Evolutionary conservation across 2,113 vertebrate genomes (phyloP), one percentile per base, ranked within the genome.

Genomic region (Etheostoma cragini): DNA sequence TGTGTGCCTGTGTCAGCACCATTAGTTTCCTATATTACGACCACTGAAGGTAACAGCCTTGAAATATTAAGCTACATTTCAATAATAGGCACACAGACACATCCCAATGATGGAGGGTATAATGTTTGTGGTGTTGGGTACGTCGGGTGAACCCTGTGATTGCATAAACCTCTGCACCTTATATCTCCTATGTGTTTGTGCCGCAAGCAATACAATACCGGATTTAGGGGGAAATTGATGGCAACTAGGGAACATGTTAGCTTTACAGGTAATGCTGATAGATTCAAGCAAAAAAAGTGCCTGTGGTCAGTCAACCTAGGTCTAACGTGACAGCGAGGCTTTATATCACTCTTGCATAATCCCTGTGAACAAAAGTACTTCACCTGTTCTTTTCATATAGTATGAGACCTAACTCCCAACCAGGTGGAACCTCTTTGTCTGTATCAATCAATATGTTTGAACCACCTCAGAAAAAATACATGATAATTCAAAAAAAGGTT

Each of bases 401-500:
- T 82, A 87, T 82, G 76, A 84, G 67, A 76, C 68, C 53, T 66
- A 87, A 89, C 71, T 61, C 33, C 70, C 63, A 53, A 80, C 64
- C 46, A 70, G 56, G 63, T 26, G 61, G 30, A 80, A 84, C 80
- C 78, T 85, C 72, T 78, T 76, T 83, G 78, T 86, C 82, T 50
- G 86, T 76, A 68, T 82, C 78, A 83, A 91, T 88, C 81, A 80
- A 83, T 91, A 87, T 78, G 83, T 89, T 88, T 81, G 73, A 87
- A 80, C 74, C 82, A 82, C 63, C 76, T 68, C 82, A 24, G 38
- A 79, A 76, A 56, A 87, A 85, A 84, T 60, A 78, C 85, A 77
- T 45, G 84, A 85, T 75, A 68, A 85, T 88, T 91, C 69, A 68
- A 69, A 75, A 66, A 84, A 86, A 76, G 47, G 63, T 57, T 77